Conservation (phyloP, 2,888 invertebrate genomes). For the Orthosia cruda region DNA sequence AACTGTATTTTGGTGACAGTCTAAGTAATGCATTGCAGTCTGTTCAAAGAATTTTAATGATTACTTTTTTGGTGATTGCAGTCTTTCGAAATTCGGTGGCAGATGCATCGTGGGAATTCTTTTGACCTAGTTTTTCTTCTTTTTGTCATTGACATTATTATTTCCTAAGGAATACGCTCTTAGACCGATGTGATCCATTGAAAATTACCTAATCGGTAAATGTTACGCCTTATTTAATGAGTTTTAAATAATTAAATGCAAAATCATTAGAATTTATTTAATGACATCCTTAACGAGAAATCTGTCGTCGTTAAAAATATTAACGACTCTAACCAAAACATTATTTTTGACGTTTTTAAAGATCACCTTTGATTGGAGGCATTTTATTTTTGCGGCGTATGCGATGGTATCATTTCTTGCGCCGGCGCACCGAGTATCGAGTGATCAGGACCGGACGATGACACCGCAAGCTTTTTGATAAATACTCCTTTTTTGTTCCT, state of each 20-base stretch:
- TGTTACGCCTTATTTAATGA: slow-evolving; percentile 9
- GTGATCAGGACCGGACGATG: slow-evolving; percentile 87
- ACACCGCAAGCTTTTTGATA: slow-evolving; percentile 88
- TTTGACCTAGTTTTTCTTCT: not conserved
- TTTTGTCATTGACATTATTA: not conserved
- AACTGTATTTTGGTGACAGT: slow-evolving; percentile 49
- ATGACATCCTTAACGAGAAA: slow-evolving; percentile 34
- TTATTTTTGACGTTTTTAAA: slow-evolving; percentile 64
- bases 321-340: slow-evolving; percentile 47
- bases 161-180: not conserved
- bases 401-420: slow-evolving; percentile 68
- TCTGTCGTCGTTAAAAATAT: slow-evolving; percentile 49
- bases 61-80: slow-evolving; percentile 8
- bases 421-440: slow-evolving; percentile 78
- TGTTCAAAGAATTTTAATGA: slow-evolving; percentile 48
- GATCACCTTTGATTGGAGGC: slow-evolving; percentile 61
- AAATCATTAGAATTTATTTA: slow-evolving; percentile 34
- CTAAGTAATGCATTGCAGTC: slow-evolving; percentile 12
- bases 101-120: slow-evolving; percentile 33
- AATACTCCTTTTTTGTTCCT: slow-evolving; percentile 79
- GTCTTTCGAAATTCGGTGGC: slow-evolving; percentile 1
- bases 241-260: not conserved
- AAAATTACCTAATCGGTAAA: too few species aligned
- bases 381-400: slow-evolving; percentile 63
- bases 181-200: not conserved